These are phyloP conservation scores for Coptodon rendalli DNA, from an alignment of 2,113 vertebrate genomes.

Conservation along the genomic window DNA sequence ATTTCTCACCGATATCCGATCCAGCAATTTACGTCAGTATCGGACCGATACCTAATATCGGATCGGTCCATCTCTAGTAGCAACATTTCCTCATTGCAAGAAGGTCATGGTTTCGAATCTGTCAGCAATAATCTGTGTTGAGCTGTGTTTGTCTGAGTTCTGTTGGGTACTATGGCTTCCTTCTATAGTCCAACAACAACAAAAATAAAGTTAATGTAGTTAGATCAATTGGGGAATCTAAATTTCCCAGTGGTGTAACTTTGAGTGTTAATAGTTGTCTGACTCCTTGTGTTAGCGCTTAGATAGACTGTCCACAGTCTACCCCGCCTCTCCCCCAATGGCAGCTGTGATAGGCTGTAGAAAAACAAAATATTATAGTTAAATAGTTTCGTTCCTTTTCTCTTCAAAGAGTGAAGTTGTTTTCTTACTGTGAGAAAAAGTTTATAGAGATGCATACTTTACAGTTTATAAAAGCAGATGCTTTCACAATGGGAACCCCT, in stretches of 20 bases:
- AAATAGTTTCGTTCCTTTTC: background rate
- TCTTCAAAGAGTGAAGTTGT: background rate
- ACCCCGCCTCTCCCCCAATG: background rate
- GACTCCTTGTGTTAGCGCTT: background rate
- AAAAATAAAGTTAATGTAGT: background rate
- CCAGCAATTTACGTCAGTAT: too few species aligned
- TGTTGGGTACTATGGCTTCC: background rate
- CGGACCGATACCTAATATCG: too few species aligned
- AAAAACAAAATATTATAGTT: background rate
- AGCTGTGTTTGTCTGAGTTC: background rate
- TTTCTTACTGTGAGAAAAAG: background rate
- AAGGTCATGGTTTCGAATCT: accelerated
- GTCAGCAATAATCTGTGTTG: background rate
- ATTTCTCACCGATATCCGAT: too few species aligned
- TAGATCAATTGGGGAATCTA: background rate
- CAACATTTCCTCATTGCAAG: background rate
- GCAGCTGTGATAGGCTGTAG: background rate
- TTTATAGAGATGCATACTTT: background rate
- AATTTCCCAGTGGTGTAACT: background rate
- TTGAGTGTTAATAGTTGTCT: background rate
- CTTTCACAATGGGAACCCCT: background rate
- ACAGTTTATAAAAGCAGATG: background rate
- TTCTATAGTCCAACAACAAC: background rate
- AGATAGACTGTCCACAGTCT: background rate
- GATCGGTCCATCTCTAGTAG: too few species aligned